phyloP scores from a whole-genome alignment of 2,888 invertebrate genomes.

The Bhutanitis thaidina region DNA sequence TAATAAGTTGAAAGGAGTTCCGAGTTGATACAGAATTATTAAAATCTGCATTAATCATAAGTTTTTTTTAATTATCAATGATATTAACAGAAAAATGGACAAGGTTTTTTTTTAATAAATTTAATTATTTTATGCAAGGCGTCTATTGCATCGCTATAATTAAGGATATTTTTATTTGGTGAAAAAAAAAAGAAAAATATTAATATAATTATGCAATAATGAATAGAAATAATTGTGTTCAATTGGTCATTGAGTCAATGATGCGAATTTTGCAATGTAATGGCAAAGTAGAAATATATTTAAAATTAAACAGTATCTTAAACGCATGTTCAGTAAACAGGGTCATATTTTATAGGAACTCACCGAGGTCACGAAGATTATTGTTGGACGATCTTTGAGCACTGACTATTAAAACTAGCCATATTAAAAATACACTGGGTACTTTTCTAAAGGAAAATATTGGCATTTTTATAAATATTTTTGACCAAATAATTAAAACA shows the following conservation, averaged over 20 bases:
- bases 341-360: conserved; percentile 32
- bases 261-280: too few species aligned
- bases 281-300: too few species aligned
- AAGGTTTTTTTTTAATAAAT: neutral
- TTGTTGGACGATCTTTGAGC: conserved; percentile 63
- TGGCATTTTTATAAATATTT: conserved; percentile 44
- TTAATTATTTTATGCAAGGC: too few species aligned
- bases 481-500: neutral
- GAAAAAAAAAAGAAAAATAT: too few species aligned
- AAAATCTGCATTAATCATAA: neutral
- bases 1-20: conserved; percentile 17
- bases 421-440: conserved; percentile 63
- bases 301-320: too few species aligned
- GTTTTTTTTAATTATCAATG: too few species aligned
- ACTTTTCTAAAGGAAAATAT: conserved; percentile 53
- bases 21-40: neutral
- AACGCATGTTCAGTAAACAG: neutral
- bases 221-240: too few species aligned
- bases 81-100: too few species aligned
- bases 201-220: too few species aligned
- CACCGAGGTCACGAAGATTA: conserved; percentile 63
- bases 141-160: too few species aligned
- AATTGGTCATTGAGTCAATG: too few species aligned
- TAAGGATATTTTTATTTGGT: too few species aligned
- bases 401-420: conserved; percentile 61